phyloP scores from a whole-genome alignment of 2,888 invertebrate species.

The Pammene fasciana region DNA sequence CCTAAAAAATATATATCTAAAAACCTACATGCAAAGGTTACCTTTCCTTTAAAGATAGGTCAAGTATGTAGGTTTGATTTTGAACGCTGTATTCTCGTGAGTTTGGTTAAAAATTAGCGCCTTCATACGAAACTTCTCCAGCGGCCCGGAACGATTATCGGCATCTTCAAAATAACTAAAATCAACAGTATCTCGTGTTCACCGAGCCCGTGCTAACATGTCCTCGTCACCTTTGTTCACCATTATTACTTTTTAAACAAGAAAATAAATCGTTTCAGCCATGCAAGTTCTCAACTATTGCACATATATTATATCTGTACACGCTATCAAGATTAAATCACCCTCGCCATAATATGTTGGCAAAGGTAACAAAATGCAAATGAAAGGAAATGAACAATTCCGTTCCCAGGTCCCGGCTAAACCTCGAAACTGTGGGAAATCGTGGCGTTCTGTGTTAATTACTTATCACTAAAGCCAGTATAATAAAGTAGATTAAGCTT shows the following conservation, averaged over 20 bases:
- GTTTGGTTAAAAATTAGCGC: slow-evolving; percentile 65
- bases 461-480: slow-evolving; percentile 61
- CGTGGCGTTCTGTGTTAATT: slow-evolving; percentile 63
- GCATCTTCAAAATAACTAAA: slow-evolving; percentile 60
- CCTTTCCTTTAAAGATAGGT: background rate
- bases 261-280: slow-evolving; percentile 6
- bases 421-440: slow-evolving; percentile 51
- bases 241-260: slow-evolving; percentile 6
- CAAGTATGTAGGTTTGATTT: background rate
- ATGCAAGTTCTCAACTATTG: slow-evolving; percentile 21
- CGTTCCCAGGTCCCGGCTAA: slow-evolving; percentile 44
- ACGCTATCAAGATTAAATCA: slow-evolving; percentile 39
- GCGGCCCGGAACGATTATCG: slow-evolving; percentile 61
- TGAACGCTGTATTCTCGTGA: slow-evolving; percentile 47
- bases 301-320: slow-evolving; percentile 29
- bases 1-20: no score
- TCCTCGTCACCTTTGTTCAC: slow-evolving; percentile 9
- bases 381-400: slow-evolving; percentile 42
- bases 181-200: slow-evolving; percentile 55
- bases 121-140: slow-evolving; percentile 59
- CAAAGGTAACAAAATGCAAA: slow-evolving; percentile 43
- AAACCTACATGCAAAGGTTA: background rate
- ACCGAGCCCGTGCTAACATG: slow-evolving; percentile 6
- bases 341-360: slow-evolving; percentile 40
- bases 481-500: slow-evolving; percentile 72